phyloP scores from a whole-genome alignment of 2,113 vertebrate species.

The Stercorarius parasiticus region DNA sequence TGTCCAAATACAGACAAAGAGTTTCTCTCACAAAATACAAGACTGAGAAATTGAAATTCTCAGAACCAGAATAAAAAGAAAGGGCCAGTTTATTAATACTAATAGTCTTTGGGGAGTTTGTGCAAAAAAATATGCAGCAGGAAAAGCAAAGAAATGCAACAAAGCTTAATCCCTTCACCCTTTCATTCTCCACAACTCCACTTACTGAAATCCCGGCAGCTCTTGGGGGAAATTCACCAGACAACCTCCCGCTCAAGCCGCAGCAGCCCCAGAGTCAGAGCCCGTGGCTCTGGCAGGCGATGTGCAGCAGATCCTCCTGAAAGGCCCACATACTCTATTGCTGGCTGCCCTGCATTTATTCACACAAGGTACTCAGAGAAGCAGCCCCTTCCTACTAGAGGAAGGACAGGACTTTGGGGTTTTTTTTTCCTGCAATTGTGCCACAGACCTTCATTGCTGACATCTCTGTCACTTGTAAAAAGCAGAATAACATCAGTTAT shows the following conservation, averaged over 20 bases:
- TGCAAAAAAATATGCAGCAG: background rate
- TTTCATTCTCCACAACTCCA: background rate
- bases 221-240: background rate
- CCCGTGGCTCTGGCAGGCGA: accelerated
- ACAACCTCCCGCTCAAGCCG: background rate
- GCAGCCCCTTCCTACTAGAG: background rate
- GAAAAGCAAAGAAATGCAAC: background rate
- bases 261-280: background rate
- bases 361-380: background rate
- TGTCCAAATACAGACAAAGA: background rate
- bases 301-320: background rate
- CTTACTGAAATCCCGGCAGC: background rate
- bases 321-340: background rate
- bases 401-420: background rate
- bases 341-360: background rate
- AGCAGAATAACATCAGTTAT: background rate
- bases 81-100: background rate
- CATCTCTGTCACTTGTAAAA: background rate
- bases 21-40: background rate
- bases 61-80: background rate
- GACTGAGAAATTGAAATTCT: background rate
- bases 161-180: background rate
- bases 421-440: accelerated
- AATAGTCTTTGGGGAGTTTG: background rate
- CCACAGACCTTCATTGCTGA: background rate